Percentiles rank a stretch among this genome's conserved stretches.
Evolutionary conservation across 2,888 invertebrate genomes (phyloP).

Genomic region (Endomychus coccineus): DNA sequence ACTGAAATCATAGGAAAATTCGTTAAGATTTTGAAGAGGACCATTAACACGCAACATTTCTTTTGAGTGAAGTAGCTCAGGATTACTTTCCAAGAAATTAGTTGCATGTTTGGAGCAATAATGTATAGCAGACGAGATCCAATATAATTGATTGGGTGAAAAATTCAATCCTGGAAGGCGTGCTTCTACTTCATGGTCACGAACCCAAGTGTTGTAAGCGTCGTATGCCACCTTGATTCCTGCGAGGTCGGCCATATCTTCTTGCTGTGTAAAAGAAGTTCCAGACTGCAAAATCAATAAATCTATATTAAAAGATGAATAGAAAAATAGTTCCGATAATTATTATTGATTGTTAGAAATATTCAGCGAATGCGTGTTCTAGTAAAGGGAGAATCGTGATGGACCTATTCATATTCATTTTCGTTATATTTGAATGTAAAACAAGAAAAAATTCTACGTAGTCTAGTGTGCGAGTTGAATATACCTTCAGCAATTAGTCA

Average conservation of each 20-base stretch:
- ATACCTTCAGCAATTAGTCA: too few relatives aligned
- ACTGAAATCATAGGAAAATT: conserved; percentile 54
- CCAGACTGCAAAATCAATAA: conserved; percentile 7
- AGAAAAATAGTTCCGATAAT: neutral
- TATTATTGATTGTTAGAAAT: neutral
- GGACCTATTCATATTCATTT: too few relatives aligned
- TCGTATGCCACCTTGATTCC: conserved; percentile 84
- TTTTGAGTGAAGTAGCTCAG: conserved; percentile 63
- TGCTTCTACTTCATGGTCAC: conserved; percentile 49
- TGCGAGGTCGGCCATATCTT: conserved; percentile 89
- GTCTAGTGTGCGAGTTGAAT: too few relatives aligned
- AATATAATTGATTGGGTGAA: conserved; percentile 65
- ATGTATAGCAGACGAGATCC: conserved; percentile 75
- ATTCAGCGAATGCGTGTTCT: too few relatives aligned
- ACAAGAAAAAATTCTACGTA: too few relatives aligned
- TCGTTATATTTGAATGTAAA: too few relatives aligned
- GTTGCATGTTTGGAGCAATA: conserved; percentile 76
- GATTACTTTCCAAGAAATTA: conserved; percentile 57
- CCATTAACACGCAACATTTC: conserved; percentile 52
- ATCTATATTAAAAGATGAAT: conserved; percentile 4
- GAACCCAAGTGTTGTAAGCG: conserved; percentile 68
- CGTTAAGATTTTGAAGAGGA: conserved; percentile 52
- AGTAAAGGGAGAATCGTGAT: too few relatives aligned
- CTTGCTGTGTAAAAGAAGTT: conserved; percentile 56
- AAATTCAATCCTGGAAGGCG: conserved; percentile 62